Evolutionary conservation across 1,140 invertebrate genomes (phyloP).

Genomic region (Hypothenemus hampei): DNA sequence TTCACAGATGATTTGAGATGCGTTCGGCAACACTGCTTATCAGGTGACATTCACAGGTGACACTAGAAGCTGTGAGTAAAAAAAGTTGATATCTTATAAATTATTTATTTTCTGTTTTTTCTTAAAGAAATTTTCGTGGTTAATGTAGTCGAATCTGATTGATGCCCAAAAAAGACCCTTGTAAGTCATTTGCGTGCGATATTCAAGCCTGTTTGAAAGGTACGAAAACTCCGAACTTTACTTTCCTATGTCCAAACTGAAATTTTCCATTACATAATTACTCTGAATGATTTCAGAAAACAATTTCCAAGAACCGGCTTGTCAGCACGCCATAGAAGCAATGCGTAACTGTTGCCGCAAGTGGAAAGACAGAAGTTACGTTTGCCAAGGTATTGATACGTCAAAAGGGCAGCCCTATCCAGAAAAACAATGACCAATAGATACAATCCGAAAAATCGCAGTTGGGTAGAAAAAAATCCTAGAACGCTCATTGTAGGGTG

Average conservation of each 20-base stretch:
- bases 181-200: constrained; percentile 68
- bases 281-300: constrained; percentile 52
- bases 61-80: too few relatives aligned
- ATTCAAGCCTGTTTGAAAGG: constrained; percentile 72
- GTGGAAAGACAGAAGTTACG: constrained; percentile 53
- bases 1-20: too few relatives aligned
- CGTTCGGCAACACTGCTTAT: too few relatives aligned
- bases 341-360: constrained; percentile 62
- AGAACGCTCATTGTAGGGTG: constrained; percentile 48
- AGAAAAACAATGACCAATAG: constrained; percentile 33
- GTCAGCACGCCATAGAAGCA: constrained; percentile 56
- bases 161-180: constrained; percentile 58
- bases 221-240: constrained; percentile 37
- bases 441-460: constrained; percentile 37
- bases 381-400: constrained; percentile 60
- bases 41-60: too few relatives aligned
- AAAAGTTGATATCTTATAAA: too few relatives aligned
- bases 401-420: constrained; percentile 13
- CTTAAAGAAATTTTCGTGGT: too few relatives aligned
- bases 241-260: neutral
- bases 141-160: too few relatives aligned
- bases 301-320: constrained; percentile 60
- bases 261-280: constrained; percentile 8
- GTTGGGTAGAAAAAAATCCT: constrained; percentile 53
- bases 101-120: too few relatives aligned